Percentiles rank a stretch among this genome's conserved stretches.
These are phyloP conservation scores for Misgurnus mizolepis DNA, from an alignment of 2,113 vertebrate species.

Conservation along the genomic window DNA sequence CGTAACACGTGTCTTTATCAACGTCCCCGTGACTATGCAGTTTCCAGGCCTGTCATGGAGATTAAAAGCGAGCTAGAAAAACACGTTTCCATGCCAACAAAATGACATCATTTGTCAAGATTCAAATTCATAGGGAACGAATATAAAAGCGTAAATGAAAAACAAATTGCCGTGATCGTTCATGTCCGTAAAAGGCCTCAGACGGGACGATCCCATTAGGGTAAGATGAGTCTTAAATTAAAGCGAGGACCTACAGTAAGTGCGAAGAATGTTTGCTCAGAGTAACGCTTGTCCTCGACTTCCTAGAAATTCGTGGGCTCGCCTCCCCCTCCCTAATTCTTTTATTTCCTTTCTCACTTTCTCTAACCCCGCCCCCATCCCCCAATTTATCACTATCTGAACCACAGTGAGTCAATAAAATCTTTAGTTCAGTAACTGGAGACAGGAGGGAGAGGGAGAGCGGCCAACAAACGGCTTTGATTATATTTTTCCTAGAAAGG, in stretches of 20 bases:
- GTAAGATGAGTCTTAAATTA: neutral
- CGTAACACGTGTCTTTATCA: neutral
- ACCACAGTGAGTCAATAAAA: conserved; percentile 45
- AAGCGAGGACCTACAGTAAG: neutral
- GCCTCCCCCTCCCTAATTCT: neutral
- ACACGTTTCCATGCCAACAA: conserved; percentile 40
- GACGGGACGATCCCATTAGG: neutral
- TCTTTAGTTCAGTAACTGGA: conserved; percentile 35
- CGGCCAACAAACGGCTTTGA: conserved; percentile 72
- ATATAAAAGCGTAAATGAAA: neutral
- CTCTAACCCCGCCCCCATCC: neutral
- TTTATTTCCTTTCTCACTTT: conserved; percentile 26
- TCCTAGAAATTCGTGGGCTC: conserved; percentile 35
- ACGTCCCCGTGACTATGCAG: neutral
- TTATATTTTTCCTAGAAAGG: conserved; percentile 79
- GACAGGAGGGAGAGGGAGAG: conserved; percentile 42
- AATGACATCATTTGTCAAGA: conserved; percentile 24
- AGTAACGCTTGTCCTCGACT: conserved; percentile 27
- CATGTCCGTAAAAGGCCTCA: neutral
- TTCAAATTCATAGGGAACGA: conserved; percentile 24
- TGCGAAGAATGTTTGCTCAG: conserved; percentile 33
- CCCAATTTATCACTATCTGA: conserved; percentile 44
- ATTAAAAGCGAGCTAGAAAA: conserved; percentile 14
- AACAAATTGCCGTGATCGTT: neutral
- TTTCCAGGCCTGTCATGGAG: neutral